Base-by-base conservation (phyloP, 2,797 vertebrate genomes). In the Anabacerthia variegaticeps region DNA sequence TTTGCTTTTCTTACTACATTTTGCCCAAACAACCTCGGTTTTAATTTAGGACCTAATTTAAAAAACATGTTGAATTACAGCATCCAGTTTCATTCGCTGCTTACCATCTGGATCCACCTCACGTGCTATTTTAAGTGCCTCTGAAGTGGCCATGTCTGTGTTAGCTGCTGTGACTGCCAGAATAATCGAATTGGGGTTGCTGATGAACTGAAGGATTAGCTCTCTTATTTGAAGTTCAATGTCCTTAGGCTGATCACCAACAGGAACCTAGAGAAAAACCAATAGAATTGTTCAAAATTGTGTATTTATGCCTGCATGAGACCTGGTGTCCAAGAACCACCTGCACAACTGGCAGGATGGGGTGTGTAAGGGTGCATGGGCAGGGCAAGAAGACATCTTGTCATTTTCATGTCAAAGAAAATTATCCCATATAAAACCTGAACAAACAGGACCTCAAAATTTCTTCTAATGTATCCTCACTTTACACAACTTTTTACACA, bases 111-210 rank as follows among this genome's bases (percentile, higher is more conserved):
- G 98, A 97, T 99, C 99, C n/a, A 99, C 99, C 96, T 99, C 99
- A 41, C 99, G 98, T 43, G 99, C 99, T 95, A 99, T 99, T 97
- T 99, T 99, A 37, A 99, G 98, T 5, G 99, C 99, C 97, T 99
- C 99, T 1, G 99, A 99, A 46, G 99, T 99, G 81, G 99, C 99
- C 99, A 99, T 99, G 95, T 99, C 99, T 14, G 99, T 99, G 97
- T 99, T 99, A 20, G 99, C 99, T 14, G 99, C 99, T 1, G 99
- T 99, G 87, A 99, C 99, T 10, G 99, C 99, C 72, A 99, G 97
- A 96, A 99, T 99, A 97, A 99, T 99, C 94, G 98, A 99, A 98
- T 99, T 99, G 34, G 99, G 99, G 95, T 99, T 99, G 92, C 99
- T 98, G 97, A 99, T 99, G 98, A 99, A 99, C 75, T 99, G 98